Base-by-base conservation (phyloP, 2,888 invertebrate genomes). In the Cybosia mesomella region DNA sequence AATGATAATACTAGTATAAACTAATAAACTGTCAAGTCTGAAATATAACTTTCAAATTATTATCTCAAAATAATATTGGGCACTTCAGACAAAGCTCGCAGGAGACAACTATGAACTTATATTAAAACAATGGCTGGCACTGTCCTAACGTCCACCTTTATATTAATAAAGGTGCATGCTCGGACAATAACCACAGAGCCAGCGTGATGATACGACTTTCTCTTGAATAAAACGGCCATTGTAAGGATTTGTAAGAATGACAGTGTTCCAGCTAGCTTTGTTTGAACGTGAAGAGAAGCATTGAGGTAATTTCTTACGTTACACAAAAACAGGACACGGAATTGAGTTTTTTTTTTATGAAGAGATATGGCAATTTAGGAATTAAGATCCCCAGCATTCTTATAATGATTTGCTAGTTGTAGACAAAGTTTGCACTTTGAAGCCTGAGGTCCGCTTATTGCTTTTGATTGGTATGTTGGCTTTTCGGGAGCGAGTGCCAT, bases 211-310 rank as follows among this genome's bases (percentile, higher is more conserved):
- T 63, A 63, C 34, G 34, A 22, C 54, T 63, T 54, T 63, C 54
- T 53, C 70, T 28, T 43, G 64, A 64, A 64, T 58, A 58, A 58
- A 64, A 58, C 28, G 36, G n/a, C 64, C 58, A 58, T 58, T 58
- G 28, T 43, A 8, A 43, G 57, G 57, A 64, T 64, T 58, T 64
- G 55, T 36, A 21, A n/a, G n/a, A 39, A 64, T 64, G 8, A 39
- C 43, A 15, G n/a, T 2, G 28, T 21, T 32, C n/a, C 15, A 28
- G 53, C 18, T 2, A 39, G 64, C 57, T 64, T 64, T 64, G 54
- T 22, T 49, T 49, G n/a, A 18, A 7, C 43, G 36, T 34, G 34
- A 21, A 28, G 21, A 63, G 18, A 60, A 15, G 13, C 36, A 11
- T 34, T 58, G 9, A 49, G n/a, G 49, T 49, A 7, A 49, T n/a